Evolutionary conservation across 2,797 vertebrate species (phyloP), one percentile per base, ranked within the genome.

Genomic region (Neosilurus mollespiculum): DNA sequence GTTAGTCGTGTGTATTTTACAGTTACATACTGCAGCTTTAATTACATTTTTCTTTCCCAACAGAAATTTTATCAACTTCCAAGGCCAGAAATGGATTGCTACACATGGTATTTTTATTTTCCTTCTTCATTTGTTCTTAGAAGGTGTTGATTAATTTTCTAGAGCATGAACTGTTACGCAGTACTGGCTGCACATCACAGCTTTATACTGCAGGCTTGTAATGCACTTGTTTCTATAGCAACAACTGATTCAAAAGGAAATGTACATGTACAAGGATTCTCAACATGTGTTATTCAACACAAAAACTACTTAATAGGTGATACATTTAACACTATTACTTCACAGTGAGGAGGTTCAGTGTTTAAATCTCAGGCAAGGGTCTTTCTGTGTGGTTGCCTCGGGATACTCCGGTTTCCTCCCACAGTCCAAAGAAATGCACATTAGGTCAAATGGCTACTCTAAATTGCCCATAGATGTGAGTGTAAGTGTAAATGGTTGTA

Each of bases 11-110:
- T 59, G 22, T 4, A 59, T 75, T 30, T 8, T 53, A 53, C 7
- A 24, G 49, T 58, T 12, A 20, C 11, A 37, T 43, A 22, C 11
- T 9, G 37, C 30, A 15, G 20, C 11, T 59, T 59, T 7, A 53
- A 61, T 86, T 79, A 22, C 0, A 37, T 80, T 79, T 26, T 81
- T 65, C 49, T 54, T 54, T 20, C 49, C 6, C 14, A 61, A 87
- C 75, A 89, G 88, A 88, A 64, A 83, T 80, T 70, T 72, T 71
- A 84, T 78, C 85, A 84, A 15, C 86, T 73, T 79, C 64, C 26
- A 70, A 75, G 37, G 76, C 62, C 9, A 71, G 59, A 73, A 54
- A 34, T 62, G n/a, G 56, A 83, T 80, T 84, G 69, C 67, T 80
- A 87, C 20, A 85, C 66, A 72, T 83, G 82, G 84, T 87, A 65